Conservation (phyloP, 2,797 vertebrate species). For the Peromyscus melanophrys region DNA sequence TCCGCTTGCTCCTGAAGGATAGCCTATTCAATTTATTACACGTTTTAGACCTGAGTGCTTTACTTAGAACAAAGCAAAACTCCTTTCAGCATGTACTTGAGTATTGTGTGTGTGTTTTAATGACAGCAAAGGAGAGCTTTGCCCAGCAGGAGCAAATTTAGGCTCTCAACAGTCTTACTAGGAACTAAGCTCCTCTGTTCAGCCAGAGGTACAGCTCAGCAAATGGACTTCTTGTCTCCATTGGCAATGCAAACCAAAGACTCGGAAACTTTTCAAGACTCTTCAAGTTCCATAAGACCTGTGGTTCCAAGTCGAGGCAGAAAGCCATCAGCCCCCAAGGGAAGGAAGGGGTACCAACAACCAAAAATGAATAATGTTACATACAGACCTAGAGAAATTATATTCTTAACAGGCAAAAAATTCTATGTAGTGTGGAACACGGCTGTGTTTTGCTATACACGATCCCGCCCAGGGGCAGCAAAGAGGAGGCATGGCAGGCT, state of each 20-base stretch:
- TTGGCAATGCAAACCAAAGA: not conserved
- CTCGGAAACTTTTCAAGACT: not conserved
- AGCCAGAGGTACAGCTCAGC: not conserved
- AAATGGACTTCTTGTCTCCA: not conserved
- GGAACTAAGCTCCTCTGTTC: not conserved
- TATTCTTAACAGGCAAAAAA: not conserved
- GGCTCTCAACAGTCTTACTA: not conserved
- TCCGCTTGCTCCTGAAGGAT: not conserved
- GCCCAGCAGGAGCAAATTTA: constrained; percentile 61
- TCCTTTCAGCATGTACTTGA: not conserved
- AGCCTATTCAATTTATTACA: constrained; percentile 51
- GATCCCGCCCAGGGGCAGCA: not conserved
- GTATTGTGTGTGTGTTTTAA: not conserved
- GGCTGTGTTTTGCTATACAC: not conserved
- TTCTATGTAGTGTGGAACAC: rapidly evolving
- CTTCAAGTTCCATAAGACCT: not conserved
- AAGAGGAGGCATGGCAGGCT: not conserved
- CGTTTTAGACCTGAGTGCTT: constrained; percentile 47
- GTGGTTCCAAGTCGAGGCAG: not conserved
- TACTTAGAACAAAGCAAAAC: not conserved
- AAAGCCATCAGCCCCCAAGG: not conserved
- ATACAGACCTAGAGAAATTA: not conserved
- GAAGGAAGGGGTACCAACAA: not conserved
- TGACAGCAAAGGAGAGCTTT: constrained; percentile 46
- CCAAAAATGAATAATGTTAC: not conserved